A percentile compares a stretch with the other conserved stretches of the same genome.
Conservation (phyloP, 2,797 vertebrate species). For the Catharus ustulatus region DNA sequence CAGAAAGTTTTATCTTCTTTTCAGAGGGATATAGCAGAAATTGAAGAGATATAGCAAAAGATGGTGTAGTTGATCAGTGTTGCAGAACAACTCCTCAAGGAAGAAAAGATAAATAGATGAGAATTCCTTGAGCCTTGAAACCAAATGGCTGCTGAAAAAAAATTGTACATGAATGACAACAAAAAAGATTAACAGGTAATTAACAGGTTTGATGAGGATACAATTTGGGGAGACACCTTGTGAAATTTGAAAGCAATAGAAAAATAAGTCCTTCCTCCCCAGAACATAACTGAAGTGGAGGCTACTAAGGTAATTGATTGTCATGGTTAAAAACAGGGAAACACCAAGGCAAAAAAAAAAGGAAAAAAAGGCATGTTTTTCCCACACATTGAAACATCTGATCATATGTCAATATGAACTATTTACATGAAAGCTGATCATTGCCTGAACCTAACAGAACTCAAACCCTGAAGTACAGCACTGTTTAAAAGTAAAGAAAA, state of each 20-base stretch:
- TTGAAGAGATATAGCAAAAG: not conserved
- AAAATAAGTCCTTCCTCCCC: not conserved
- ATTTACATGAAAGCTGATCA: not conserved
- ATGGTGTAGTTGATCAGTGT: not conserved
- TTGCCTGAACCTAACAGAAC: not conserved
- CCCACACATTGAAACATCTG: not conserved
- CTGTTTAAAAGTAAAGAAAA: not conserved
- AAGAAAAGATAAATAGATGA: not conserved
- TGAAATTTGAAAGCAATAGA: not conserved
- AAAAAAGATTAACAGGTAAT: not conserved
- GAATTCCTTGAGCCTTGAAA: not conserved
- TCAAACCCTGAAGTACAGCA: not conserved
- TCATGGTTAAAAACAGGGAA: not conserved
- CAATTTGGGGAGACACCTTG: fast-evolving
- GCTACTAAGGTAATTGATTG: not conserved
- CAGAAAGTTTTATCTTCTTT: not conserved
- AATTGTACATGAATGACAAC: not conserved
- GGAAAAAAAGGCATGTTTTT: not conserved
- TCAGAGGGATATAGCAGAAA: not conserved
- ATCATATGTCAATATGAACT: not conserved
- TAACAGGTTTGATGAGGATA: not conserved
- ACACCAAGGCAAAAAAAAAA: not conserved
- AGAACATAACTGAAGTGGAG: not conserved
- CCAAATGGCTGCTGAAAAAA: not conserved
- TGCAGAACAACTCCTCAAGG: not conserved